A percentile compares a stretch with the other conserved stretches of the same genome.
Evolutionary conservation across 2,797 vertebrate genomes (phyloP).

Genomic region (Bovichtus diacanthus): DNA sequence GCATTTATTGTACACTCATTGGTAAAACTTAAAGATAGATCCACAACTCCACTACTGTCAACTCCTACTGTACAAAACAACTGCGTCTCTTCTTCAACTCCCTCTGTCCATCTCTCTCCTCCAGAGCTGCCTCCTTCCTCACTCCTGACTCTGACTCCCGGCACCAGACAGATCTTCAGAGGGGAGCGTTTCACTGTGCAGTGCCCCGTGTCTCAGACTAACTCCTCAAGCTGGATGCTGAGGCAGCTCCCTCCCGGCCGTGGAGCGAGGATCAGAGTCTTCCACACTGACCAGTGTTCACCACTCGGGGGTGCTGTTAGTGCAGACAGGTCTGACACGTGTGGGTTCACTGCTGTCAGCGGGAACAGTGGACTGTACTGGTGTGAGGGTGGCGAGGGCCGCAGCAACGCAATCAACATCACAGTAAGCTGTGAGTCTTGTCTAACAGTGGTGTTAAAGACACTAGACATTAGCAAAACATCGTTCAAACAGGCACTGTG

Average conservation of each 20-base stretch:
- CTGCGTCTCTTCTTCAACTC: not conserved
- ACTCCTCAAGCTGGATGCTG: constrained; percentile 66
- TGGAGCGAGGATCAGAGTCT: not conserved
- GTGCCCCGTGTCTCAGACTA: constrained; percentile 51
- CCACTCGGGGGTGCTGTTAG: constrained; percentile 47
- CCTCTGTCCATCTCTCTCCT: constrained; percentile 8
- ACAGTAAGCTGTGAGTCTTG: constrained; percentile 78
- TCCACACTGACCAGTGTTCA: constrained; percentile 29
- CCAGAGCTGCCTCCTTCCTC: constrained; percentile 55
- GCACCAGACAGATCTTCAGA: constrained; percentile 66
- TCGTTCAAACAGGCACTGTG: too few relatives aligned
- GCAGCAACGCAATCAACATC: constrained; percentile 73
- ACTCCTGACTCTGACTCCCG: constrained; percentile 63
- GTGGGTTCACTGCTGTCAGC: constrained; percentile 45
- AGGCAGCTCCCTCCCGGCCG: constrained; percentile 31
- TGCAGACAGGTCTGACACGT: not conserved
- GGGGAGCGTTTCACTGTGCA: constrained; percentile 61
- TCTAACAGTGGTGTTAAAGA: not conserved
- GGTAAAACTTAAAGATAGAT: not conserved
- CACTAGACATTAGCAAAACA: not conserved
- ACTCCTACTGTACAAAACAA: not conserved
- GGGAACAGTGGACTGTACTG: constrained; percentile 75
- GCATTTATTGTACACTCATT: constrained; percentile 10
- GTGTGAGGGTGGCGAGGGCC: constrained; percentile 65
- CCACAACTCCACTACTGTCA: not conserved